Evolutionary conservation across 2,797 vertebrate species (phyloP), one percentile per base, ranked within the genome.

Genomic region (Gallirallus australis): DNA sequence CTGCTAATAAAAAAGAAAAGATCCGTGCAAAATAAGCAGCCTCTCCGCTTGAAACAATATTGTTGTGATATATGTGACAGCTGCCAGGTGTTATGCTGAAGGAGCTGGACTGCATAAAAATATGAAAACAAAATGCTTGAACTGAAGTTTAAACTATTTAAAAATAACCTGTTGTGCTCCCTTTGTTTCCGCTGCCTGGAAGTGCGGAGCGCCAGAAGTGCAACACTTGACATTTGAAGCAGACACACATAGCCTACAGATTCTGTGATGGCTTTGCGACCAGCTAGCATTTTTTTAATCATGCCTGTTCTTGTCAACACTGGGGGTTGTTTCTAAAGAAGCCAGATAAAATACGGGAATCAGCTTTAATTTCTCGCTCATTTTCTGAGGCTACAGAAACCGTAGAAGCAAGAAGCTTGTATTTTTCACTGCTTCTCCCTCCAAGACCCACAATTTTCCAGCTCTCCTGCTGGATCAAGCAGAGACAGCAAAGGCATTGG

Each of bases 91-190:
- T 95, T 94, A 61, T 19, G 57, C 70, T 93, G 89, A 93, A 96
- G 83, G 86, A 96, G 91, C 61, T 70, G 84, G 94, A 92, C 89
- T 83, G 85, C 69, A 92, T 86, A 94, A 89, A 89, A 94, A 79
- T 82, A 66, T 83, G 90, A 97, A 96, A 91, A 96, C 95, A 95
- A 95, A 96, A 92, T 80, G 82, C 82, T 96, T 94, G 96, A 96
- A 84, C 92, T 93, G 84, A 96, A 96, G 91, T 89, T 97, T 89
- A 89, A 96, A 90, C 66, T 87, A 84, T 88, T 97, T 93, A 78
- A 95, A 97, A 97, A 96, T 95, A 97, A 96, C 92, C 92, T 96
- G 80, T 96, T 96, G 94, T 94, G 66, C 86, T 85, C 57, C 82
- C 66, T 95, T 82, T 90, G 82, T 94, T 95, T 94, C 96, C 12